Evolutionary conservation across 2,888 invertebrate species (phyloP).

Genomic region (Drosophila kanekoi): DNA sequence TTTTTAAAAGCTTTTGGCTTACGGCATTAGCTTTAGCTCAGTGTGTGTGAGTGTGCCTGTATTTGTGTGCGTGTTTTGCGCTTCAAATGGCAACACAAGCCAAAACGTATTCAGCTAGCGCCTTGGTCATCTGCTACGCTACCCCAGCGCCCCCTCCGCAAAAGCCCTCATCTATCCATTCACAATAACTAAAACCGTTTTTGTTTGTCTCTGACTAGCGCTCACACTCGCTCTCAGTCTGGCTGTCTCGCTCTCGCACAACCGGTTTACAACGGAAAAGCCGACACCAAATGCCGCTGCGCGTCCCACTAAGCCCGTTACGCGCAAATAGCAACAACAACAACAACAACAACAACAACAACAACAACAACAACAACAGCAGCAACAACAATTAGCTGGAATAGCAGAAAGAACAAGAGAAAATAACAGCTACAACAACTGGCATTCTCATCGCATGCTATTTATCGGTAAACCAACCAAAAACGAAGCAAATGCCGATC

Average conservation of each 20-base stretch:
- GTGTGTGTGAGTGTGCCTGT: background rate
- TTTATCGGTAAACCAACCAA: background rate
- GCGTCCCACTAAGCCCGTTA: slow-evolving; percentile 32
- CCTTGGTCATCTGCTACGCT: background rate
- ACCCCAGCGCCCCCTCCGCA: background rate
- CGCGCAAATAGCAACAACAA: slow-evolving; percentile 11
- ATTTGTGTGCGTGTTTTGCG: background rate
- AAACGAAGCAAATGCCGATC: background rate
- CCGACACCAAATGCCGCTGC: slow-evolving; percentile 25
- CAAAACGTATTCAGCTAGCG: slow-evolving; percentile 7
- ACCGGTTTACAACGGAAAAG: slow-evolving; percentile 48
- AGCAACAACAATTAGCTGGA: slow-evolving; percentile 3
- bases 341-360: slow-evolving; percentile 7
- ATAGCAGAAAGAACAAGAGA: background rate
- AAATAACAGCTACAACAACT: background rate
- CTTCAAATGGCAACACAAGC: slow-evolving; percentile 7
- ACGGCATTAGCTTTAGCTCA: background rate
- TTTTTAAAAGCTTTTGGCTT: slow-evolving; percentile 13
- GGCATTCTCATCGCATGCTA: background rate
- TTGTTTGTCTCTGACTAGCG: background rate
- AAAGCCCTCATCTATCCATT: background rate
- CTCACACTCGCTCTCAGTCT: background rate
- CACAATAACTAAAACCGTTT: slow-evolving; percentile 2
- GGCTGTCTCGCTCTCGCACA: background rate
- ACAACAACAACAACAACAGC: slow-evolving; percentile 1